phyloP scores from a whole-genome alignment of 1,140 invertebrate genomes.

The Macrostomum lignano region DNA sequence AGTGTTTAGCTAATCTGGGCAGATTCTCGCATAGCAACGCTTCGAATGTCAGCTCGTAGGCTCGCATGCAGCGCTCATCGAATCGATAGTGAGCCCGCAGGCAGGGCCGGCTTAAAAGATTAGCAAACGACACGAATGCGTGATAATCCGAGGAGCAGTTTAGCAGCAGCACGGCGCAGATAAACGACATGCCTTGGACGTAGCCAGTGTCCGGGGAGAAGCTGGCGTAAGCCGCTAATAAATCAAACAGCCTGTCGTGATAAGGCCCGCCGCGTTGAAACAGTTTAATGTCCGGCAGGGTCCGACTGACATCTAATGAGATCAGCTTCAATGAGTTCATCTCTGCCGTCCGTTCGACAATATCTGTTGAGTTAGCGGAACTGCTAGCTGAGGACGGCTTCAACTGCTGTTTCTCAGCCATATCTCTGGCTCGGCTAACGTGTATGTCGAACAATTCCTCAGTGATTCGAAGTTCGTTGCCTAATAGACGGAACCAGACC shows the following conservation, averaged over 20 bases:
- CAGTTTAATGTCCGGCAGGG: conserved; percentile 57
- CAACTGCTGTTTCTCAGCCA: too few relatives aligned
- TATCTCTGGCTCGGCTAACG: too few relatives aligned
- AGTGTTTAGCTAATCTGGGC: conserved; percentile 39
- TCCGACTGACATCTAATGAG: conserved; percentile 52
- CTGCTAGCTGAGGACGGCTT: too few relatives aligned
- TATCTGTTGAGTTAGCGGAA: too few relatives aligned
- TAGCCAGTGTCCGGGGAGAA: conserved; percentile 61
- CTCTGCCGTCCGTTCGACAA: too few relatives aligned
- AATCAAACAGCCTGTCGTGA: conserved; percentile 44
- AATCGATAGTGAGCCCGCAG: conserved; percentile 24
- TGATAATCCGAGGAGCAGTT: conserved; percentile 50
- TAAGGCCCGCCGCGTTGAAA: conserved; percentile 65
- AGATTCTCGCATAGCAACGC: conserved; percentile 43
- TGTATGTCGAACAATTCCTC: too few relatives aligned
- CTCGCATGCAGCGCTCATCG: too few relatives aligned
- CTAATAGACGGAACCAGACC: too few relatives aligned
- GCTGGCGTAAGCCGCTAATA: conserved; percentile 54
- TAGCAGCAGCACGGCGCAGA: conserved; percentile 52
- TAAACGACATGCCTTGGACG: conserved; percentile 64
- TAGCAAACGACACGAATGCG: conserved; percentile 58
- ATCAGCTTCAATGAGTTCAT: conserved; percentile 30
- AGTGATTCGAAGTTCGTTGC: too few relatives aligned
- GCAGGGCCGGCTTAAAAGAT: conserved; percentile 39
- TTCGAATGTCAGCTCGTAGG: too few relatives aligned